These are phyloP conservation scores for Thunnus maccoyii DNA, from an alignment of 2,113 vertebrate genomes.

Conservation along the genomic window DNA sequence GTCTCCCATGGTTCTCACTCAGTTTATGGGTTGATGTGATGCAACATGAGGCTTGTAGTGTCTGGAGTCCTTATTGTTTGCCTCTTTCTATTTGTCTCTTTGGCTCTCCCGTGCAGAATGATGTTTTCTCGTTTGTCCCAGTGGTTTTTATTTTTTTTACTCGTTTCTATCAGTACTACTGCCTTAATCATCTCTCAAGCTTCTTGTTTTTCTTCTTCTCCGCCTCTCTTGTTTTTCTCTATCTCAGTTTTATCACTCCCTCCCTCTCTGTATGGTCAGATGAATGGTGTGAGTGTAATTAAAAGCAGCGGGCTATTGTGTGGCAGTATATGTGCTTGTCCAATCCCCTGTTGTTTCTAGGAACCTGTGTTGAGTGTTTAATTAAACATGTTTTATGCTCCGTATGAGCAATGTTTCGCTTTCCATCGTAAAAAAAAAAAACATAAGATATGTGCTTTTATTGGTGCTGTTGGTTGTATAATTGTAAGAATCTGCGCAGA, in stretches of 20 bases:
- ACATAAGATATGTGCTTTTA: neutral
- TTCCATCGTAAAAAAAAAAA: conserved; percentile 19
- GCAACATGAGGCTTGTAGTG: conserved; percentile 27
- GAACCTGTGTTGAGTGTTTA: conserved; percentile 59
- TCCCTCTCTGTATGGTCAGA: conserved; percentile 32
- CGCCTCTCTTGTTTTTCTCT: conserved; percentile 14
- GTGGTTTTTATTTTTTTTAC: neutral
- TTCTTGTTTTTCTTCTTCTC: neutral
- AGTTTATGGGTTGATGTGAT: conserved; percentile 49
- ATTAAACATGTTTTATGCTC: conserved; percentile 48
- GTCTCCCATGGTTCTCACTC: conserved; percentile 45
- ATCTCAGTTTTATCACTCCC: conserved; percentile 32
- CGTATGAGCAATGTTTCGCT: conserved; percentile 21
- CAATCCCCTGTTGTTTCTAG: conserved; percentile 59
- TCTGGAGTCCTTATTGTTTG: conserved; percentile 38
- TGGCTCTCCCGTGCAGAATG: neutral
- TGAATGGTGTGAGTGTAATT: conserved; percentile 73
- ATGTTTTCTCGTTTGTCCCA: conserved; percentile 43
- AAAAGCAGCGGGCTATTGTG: conserved; percentile 72
- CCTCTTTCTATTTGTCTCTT: conserved; percentile 31
- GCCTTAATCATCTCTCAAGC: conserved; percentile 48
- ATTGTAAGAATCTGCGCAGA: neutral
- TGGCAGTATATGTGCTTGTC: conserved; percentile 38
- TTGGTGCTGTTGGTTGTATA: conserved; percentile 14
- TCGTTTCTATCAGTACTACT: conserved; percentile 16